Percentiles rank a stretch among this genome's conserved stretches.
Evolutionary conservation across 2,888 invertebrate genomes (phyloP).

Genomic region (Andrena haemorrhoa): DNA sequence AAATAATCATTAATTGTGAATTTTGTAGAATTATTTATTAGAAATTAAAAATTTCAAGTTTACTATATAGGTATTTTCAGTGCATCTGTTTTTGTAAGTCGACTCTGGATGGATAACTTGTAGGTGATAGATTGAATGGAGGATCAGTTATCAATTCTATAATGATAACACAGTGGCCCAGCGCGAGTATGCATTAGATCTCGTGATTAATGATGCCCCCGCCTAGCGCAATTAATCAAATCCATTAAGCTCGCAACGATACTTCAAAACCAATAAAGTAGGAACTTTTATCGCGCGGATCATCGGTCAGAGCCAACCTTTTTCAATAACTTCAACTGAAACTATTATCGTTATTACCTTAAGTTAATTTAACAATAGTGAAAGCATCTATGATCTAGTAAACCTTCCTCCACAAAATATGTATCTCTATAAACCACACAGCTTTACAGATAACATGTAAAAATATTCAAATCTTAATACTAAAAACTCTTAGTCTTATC

Average conservation of each 20-base stretch:
- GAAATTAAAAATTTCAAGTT: background rate
- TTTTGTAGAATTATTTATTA: background rate
- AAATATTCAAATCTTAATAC: no score
- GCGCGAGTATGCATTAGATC: slow-evolving; percentile 22
- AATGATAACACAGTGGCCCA: slow-evolving; percentile 28
- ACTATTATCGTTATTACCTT: background rate
- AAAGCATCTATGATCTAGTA: background rate
- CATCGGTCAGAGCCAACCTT: slow-evolving; percentile 38
- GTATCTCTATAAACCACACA: no score
- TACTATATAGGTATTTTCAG: background rate
- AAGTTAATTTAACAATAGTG: background rate
- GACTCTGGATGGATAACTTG: background rate
- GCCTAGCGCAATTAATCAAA: slow-evolving; percentile 48
- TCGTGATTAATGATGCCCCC: slow-evolving; percentile 38
- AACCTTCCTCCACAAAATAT: no score
- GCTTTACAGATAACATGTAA: no score
- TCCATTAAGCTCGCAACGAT: slow-evolving; percentile 36
- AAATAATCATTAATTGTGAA: no score
- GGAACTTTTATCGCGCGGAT: slow-evolving; percentile 25
- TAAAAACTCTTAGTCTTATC: no score
- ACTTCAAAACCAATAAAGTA: slow-evolving; percentile 37
- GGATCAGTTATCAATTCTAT: slow-evolving; percentile 44
- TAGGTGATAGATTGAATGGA: slow-evolving; percentile 27
- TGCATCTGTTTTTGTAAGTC: background rate
- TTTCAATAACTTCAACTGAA: slow-evolving; percentile 32